Evolutionary conservation across 2,797 vertebrate genomes (phyloP).

Genomic region (Lutjanus campechanus): DNA sequence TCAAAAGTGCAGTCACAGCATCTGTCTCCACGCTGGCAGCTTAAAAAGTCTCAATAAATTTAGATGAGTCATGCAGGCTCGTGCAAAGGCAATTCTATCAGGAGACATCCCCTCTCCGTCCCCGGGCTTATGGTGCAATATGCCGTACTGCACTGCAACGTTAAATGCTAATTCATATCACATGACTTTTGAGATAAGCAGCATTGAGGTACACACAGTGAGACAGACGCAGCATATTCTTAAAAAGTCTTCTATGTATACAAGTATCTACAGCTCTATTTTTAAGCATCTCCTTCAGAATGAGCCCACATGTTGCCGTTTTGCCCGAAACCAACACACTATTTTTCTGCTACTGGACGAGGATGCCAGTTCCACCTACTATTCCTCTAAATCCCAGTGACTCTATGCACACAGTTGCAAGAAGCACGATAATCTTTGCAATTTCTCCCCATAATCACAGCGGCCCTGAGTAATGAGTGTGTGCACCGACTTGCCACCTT

Average conservation of each 20-base stretch:
- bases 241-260: neutral
- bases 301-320: slow-evolving; percentile 8
- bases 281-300: slow-evolving; percentile 1
- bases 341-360: slow-evolving; percentile 17
- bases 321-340: neutral
- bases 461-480: slow-evolving; percentile 57
- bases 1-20: slow-evolving; percentile 70
- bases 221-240: neutral
- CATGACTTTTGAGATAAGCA: slow-evolving; percentile 11
- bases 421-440: slow-evolving; percentile 46
- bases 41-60: slow-evolving; percentile 67
- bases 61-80: slow-evolving; percentile 68
- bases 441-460: slow-evolving; percentile 57
- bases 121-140: slow-evolving; percentile 53
- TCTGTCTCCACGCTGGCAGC: slow-evolving; percentile 56
- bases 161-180: slow-evolving; percentile 26
- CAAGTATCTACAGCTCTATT: neutral
- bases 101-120: slow-evolving; percentile 37
- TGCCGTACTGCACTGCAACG: slow-evolving; percentile 46
- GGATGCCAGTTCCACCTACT: slow-evolving; percentile 20
- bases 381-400: slow-evolving; percentile 32
- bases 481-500: slow-evolving; percentile 41
- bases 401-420: slow-evolving; percentile 5
- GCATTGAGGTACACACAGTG: neutral
- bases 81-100: slow-evolving; percentile 36